A percentile compares a stretch with the other conserved stretches of the same genome.
phyloP scores from a whole-genome alignment of 1,140 invertebrate species.

The Cyclargus thomasi region DNA sequence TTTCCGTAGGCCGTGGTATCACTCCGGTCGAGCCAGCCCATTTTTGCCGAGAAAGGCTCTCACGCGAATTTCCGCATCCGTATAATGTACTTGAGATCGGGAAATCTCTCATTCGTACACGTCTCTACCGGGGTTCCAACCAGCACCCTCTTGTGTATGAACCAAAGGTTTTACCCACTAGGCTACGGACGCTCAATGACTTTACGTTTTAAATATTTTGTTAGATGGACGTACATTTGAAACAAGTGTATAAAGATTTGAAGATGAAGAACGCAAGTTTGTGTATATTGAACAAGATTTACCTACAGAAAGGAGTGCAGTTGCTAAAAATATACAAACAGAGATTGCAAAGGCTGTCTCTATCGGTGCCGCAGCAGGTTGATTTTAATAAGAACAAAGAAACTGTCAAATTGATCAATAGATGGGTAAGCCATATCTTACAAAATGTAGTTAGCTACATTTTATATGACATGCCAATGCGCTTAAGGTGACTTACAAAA shows the following conservation, averaged over 20 bases:
- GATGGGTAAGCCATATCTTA: neutral
- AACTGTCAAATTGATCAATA: neutral
- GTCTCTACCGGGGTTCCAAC: too few relatives aligned
- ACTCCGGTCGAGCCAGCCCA: too few relatives aligned
- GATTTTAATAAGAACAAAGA: neutral
- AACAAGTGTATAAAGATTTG: neutral
- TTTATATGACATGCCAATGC: too few relatives aligned
- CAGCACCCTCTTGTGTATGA: too few relatives aligned
- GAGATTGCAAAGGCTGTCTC: neutral
- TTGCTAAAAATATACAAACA: neutral
- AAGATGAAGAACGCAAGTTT: neutral
- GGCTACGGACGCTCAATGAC: neutral
- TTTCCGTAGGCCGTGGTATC: too few relatives aligned
- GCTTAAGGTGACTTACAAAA: too few relatives aligned
- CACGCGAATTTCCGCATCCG: too few relatives aligned
- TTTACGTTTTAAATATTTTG: neutral
- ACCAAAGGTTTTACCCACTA: too few relatives aligned
- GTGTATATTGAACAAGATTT: neutral
- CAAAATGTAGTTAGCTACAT: too few relatives aligned
- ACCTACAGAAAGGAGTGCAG: neutral
- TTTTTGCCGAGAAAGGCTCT: too few relatives aligned
- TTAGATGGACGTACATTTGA: neutral
- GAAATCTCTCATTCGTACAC: too few relatives aligned
- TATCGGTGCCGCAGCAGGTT: neutral
- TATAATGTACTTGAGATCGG: too few relatives aligned